Percentiles rank a stretch among this genome's conserved stretches.
phyloP scores from a whole-genome alignment of 2,113 vertebrate species.

The Paracanthobrama guichenoti region DNA sequence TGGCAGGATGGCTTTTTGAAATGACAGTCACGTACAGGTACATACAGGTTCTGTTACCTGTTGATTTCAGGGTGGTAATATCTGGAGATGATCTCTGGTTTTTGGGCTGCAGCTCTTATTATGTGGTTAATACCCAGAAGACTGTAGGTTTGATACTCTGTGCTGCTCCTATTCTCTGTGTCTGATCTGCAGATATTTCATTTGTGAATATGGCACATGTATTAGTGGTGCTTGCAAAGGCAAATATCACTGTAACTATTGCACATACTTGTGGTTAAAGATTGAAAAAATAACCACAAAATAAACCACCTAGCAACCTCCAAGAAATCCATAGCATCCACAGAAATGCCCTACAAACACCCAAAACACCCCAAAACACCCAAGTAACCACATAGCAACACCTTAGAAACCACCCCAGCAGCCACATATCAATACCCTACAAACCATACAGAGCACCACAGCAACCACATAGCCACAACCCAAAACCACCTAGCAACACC shows the following conservation, averaged over 20 bases:
- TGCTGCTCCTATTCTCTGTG: background rate
- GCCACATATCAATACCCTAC: background rate
- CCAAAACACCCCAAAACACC: background rate
- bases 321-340: background rate
- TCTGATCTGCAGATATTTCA: background rate
- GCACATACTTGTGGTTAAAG: background rate
- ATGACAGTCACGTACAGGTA: background rate
- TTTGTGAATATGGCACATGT: background rate
- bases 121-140: slow-evolving; percentile 1
- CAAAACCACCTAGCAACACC: background rate
- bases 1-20: background rate
- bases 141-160: background rate
- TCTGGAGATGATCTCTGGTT: slow-evolving; percentile 13
- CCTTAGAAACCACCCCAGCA: background rate
- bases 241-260: background rate
- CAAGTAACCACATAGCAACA: background rate
- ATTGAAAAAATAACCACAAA: background rate
- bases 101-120: background rate
- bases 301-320: background rate
- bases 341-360: background rate
- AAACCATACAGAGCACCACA: background rate
- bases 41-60: slow-evolving; percentile 23
- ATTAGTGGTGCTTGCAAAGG: background rate
- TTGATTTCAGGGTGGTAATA: background rate
- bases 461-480: background rate